These are phyloP conservation scores for Proterorhinus semilunaris DNA, from an alignment of 2,113 vertebrate species.

Conservation along the genomic window DNA sequence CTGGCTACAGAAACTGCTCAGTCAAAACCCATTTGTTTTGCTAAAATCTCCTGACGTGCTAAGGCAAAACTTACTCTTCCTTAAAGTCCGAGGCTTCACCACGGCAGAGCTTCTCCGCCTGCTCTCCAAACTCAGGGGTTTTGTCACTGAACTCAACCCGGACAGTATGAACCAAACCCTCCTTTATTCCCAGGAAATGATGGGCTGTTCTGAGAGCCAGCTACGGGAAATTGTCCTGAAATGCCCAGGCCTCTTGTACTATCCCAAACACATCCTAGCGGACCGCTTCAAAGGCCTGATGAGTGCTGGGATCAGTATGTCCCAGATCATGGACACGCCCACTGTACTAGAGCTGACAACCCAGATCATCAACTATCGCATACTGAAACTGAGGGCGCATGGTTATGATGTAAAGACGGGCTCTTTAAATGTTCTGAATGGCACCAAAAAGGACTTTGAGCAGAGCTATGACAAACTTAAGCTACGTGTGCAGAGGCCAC, in stretches of 20 bases:
- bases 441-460: slow-evolving; percentile 95
- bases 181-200: slow-evolving; percentile 75
- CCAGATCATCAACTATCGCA: slow-evolving; percentile 85
- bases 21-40: slow-evolving; percentile 90
- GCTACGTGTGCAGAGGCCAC: slow-evolving; percentile 80
- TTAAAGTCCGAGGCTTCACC: slow-evolving; percentile 80
- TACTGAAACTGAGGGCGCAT: slow-evolving; percentile 78
- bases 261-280: slow-evolving; percentile 79
- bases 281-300: slow-evolving; percentile 81
- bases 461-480: slow-evolving; percentile 80
- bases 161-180: slow-evolving; percentile 78
- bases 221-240: slow-evolving; percentile 80
- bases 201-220: slow-evolving; percentile 81
- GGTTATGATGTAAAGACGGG: slow-evolving; percentile 80
- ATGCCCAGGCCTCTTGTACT: slow-evolving; percentile 88
- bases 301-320: slow-evolving; percentile 79
- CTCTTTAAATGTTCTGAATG: slow-evolving; percentile 79
- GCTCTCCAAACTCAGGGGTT: slow-evolving; percentile 87
- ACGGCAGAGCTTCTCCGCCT: slow-evolving; percentile 83
- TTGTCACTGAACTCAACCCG: slow-evolving; percentile 85
- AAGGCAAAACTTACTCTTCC: slow-evolving; percentile 81
- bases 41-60: slow-evolving; percentile 77
- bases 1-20: slow-evolving; percentile 92
- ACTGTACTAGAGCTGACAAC: slow-evolving; percentile 86
- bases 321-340: slow-evolving; percentile 82